These are phyloP conservation scores for Entomobrya multifasciata DNA, from an alignment of 2,888 invertebrate species.

Conservation along the genomic window DNA sequence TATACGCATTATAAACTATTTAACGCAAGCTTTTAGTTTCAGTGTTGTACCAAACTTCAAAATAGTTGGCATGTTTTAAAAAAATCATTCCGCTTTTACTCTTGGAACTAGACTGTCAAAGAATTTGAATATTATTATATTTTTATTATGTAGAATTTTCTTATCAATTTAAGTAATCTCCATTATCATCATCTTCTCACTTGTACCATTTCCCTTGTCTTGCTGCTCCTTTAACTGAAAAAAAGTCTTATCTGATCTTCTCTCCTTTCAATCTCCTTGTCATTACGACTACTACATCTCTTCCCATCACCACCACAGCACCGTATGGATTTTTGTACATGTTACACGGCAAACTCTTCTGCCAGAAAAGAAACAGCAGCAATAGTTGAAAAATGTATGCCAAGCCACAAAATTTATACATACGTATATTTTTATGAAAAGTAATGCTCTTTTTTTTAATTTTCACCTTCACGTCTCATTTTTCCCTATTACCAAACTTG, in stretches of 20 bases:
- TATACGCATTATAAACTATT: too few relatives aligned
- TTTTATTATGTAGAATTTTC: neutral
- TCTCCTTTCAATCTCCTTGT: slow-evolving; percentile 12
- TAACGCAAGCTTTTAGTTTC: too few relatives aligned
- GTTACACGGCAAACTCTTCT: neutral
- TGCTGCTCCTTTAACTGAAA: too few relatives aligned
- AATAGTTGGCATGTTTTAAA: too few relatives aligned
- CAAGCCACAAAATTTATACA: neutral
- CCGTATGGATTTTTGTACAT: neutral
- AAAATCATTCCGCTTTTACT: too few relatives aligned
- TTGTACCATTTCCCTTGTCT: neutral
- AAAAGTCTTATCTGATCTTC: slow-evolving; percentile 15
- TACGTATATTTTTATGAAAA: neutral
- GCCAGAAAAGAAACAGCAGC: neutral
- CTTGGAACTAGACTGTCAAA: neutral
- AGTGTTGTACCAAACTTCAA: too few relatives aligned
- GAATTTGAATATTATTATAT: neutral
- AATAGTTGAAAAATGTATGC: neutral
- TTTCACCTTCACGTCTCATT: neutral
- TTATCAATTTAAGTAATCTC: slow-evolving; percentile 20
- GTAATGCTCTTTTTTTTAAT: neutral
- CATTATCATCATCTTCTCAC: neutral
- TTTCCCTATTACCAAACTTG: neutral
- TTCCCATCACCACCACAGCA: neutral
- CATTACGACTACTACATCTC: slow-evolving; percentile 9